Base-by-base conservation (phyloP, 2,888 invertebrate genomes). In the Tetanocera ferruginea region DNA sequence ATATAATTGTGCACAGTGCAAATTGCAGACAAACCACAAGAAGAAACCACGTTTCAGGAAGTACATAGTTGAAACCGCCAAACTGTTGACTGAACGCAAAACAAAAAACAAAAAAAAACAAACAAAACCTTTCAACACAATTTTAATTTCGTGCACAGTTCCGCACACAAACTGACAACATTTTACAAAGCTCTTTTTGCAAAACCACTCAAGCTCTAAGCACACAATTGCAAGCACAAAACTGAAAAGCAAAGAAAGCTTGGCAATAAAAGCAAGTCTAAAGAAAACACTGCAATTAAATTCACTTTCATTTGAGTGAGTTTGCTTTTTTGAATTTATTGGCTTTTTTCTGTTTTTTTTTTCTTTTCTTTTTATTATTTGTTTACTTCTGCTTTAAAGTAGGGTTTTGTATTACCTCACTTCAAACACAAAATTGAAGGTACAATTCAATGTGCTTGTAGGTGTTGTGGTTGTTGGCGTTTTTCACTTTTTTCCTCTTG, bases 261-360 rank as follows among this genome's bases (percentile, higher is more conserved):
- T 25, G 6, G 6, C 11, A 51, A 70, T 23, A 17, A 52, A 60
- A 43, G 28, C 23, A n/a, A 43, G 11, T 14, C 23, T 37, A 74
- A 66, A 76, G 3, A 78, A 64, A 78, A 70, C 51, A 60, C 28
- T 23, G 5, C 43, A 43, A 23, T 67, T 70, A 77, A 79, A 79
- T 80, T 81, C 78, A 81, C 81, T 81, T 81, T 81, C 81, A 78
- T 81, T 79, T 73, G 80, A 81, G 79, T 74, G 78, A 78, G 73
- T 75, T 76, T 25, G 19, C 51, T 73, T 60, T 28, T 60, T 9
- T 23, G n/a, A 19, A 17, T 72, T 72, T 55, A 34, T 57, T 31
- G 8, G 37, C 60, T 34, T 43, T 60, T 14, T 43, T 6, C 49
- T 23, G 9, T 43, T 62, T 0, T 14, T 62, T 5, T 11, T 43